Percentiles rank a stretch among this genome's conserved stretches.
Evolutionary conservation across 2,888 invertebrate species (phyloP).

Genomic region (Psococerastis gibbosa): DNA sequence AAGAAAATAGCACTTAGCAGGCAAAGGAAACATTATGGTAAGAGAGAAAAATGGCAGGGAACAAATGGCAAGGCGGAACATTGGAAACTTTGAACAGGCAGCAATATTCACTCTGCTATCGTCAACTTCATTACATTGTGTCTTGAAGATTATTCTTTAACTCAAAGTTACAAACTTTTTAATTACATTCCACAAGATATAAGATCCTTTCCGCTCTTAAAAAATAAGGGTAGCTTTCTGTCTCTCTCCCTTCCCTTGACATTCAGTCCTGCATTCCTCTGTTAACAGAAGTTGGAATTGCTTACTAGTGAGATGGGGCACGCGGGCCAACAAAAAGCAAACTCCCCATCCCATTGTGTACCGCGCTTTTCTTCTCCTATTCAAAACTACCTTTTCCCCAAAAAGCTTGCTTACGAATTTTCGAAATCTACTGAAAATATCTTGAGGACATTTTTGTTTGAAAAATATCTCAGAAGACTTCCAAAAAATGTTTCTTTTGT

Average conservation of each 20-base stretch:
- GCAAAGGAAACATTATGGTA: too few species aligned
- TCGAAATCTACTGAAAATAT: too few species aligned
- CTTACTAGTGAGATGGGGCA: background rate
- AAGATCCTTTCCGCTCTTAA: conserved; percentile 4
- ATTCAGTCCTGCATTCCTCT: background rate
- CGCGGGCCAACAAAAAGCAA: background rate
- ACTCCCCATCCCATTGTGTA: too few species aligned
- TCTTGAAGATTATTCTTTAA: conserved; percentile 9
- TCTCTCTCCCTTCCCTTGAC: background rate
- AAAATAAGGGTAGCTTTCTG: background rate
- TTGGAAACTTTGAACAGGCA: conserved; percentile 6
- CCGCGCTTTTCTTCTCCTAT: too few species aligned
- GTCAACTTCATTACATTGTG: conserved; percentile 9
- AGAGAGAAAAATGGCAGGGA: too few species aligned
- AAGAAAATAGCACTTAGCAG: too few species aligned
- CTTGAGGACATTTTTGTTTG: too few species aligned
- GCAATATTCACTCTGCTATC: conserved; percentile 9
- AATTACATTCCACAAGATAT: conserved; percentile 11
- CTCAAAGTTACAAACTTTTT: conserved; percentile 10
- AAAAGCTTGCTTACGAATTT: too few species aligned
- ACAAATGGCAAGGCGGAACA: conserved; percentile 2
- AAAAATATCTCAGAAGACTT: too few species aligned
- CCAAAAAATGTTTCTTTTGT: too few species aligned
- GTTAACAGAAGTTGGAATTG: background rate
- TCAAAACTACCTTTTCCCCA: too few species aligned